Evolutionary conservation across 2,797 vertebrate genomes (phyloP).

Genomic region (Rhynchonycteris naso): DNA sequence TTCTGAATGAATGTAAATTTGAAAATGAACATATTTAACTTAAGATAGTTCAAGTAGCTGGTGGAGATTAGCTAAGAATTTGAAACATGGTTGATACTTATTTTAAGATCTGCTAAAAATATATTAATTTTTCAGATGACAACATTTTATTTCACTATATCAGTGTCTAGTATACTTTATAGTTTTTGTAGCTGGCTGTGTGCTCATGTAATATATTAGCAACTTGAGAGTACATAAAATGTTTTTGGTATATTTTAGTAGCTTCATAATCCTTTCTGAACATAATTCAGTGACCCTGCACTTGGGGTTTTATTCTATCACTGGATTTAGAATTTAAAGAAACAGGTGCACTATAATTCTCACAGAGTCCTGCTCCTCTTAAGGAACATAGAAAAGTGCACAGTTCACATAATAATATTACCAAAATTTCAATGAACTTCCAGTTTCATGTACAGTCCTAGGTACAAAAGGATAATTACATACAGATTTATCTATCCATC

Average conservation of each 20-base stretch:
- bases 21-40: background rate
- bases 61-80: conserved; percentile 26
- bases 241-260: background rate
- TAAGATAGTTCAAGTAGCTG: background rate
- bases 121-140: background rate
- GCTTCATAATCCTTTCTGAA: background rate
- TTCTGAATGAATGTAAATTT: background rate
- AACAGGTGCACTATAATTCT: background rate
- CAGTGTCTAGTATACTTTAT: accelerated
- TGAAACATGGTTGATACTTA: conserved; percentile 18
- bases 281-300: accelerated
- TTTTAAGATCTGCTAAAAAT: conserved; percentile 66
- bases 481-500: background rate
- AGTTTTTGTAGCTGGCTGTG: background rate
- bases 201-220: accelerated
- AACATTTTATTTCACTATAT: background rate
- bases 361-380: too few species aligned
- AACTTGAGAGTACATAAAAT: background rate
- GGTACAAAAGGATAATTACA: accelerated
- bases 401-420: accelerated
- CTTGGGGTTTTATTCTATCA: background rate
- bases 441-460: accelerated
- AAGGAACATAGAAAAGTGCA: background rate
- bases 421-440: background rate
- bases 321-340: background rate